Evolutionary conservation across 2,797 vertebrate species (phyloP), one percentile per base, ranked within the genome.

Genomic region (Staurois parvus): DNA sequence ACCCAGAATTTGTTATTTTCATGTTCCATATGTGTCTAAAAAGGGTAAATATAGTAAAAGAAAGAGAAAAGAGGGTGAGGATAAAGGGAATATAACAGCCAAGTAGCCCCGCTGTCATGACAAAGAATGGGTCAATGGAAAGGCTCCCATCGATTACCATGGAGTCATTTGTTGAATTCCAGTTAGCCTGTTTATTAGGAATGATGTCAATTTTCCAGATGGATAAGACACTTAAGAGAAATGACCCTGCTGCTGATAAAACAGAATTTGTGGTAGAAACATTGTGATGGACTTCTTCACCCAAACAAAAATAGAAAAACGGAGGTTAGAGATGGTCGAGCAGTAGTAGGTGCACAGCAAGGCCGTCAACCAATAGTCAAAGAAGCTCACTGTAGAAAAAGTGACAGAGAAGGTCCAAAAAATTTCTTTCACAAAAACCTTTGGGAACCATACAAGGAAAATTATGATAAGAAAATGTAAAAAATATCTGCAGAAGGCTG

Each of bases 261-360:
- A 48, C 68, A 91, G 70, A 10, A 91, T 48, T 72, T 77, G 45
- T 24, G 79, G 78, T 15, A 59, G 69, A 48, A 86, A 83, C 1
- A 21, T 2, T n/a, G 88, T 75, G 62, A 91, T n/a, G n/a, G 26
- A 84, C 32, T 40, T 40, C 70, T 87, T 92, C 72, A 91, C 72
- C 76, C 84, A 84, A 4, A 86, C 59, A 67, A 88, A 88, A 34
- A 85, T 0, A 0, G 72, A 40, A n/a, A 87, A 37, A 2, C 81
- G 89, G 73, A 87, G 87, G 81, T 83, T 89, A 34, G 85, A 73
- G 26, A 92, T 90, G 85, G 88, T 91, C 77, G 90, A 79, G 26
- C 89, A 92, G 40, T 92, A 92, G 29, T 90, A 88, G 64, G 59
- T 64, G 7, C 88, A 89, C 72, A 91, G 88, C 81, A 89, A 87